A percentile compares a stretch with the other conserved stretches of the same genome.
Evolutionary conservation across 2,797 vertebrate genomes (phyloP).

Genomic region (Poecilia wingei): DNA sequence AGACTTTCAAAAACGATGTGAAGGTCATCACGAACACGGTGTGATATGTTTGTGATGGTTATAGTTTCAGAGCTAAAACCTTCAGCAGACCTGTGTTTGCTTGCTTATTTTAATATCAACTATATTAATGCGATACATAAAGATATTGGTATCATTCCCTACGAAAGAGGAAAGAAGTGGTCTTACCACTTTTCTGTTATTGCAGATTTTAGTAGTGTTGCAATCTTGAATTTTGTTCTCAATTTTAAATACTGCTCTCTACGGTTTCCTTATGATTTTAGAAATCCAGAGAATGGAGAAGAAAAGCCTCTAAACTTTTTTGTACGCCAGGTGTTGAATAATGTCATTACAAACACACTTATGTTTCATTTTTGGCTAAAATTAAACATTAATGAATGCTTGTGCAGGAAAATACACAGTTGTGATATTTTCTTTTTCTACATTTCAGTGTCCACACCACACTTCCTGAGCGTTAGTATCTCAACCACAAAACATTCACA

Average conservation of each 20-base stretch:
- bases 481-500: not conserved
- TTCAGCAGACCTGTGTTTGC: not conserved
- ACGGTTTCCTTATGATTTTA: not conserved
- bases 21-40: not conserved
- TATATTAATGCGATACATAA: not conserved
- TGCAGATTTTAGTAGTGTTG: not conserved
- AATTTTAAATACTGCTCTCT: not conserved
- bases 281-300: not conserved
- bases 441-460: not conserved
- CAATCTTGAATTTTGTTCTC: not conserved
- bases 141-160: not conserved
- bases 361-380: not conserved
- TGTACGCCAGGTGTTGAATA: not conserved
- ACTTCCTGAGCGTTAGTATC: not conserved
- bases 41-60: not conserved
- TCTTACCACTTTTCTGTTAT: not conserved
- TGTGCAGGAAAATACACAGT: not conserved
- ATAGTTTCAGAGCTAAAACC: not conserved
- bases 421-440: not conserved
- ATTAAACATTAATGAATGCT: not conserved
- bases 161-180: not conserved
- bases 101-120: not conserved
- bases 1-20: not conserved
- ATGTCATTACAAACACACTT: not conserved
- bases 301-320: not conserved